A percentile compares a stretch with the other conserved stretches of the same genome.
phyloP scores from a whole-genome alignment of 2,888 invertebrate genomes.

The Cheilosia vernalis region DNA sequence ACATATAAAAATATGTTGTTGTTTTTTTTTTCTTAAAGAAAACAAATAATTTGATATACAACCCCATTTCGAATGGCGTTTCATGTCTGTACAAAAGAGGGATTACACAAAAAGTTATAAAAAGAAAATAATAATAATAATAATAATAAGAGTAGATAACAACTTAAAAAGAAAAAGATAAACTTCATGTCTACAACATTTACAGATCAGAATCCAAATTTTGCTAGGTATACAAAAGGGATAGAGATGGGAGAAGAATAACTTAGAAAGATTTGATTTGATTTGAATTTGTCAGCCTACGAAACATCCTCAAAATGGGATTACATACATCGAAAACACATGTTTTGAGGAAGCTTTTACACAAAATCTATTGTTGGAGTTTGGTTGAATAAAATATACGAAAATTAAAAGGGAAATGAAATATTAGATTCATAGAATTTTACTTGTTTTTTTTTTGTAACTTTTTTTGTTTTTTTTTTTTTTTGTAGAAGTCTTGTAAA shows the following conservation, averaged over 20 bases:
- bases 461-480: constrained; percentile 30
- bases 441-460: constrained; percentile 6
- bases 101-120: not conserved
- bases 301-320: constrained; percentile 75
- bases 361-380: constrained; percentile 39
- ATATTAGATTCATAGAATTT: constrained; percentile 7
- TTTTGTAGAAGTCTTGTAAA: constrained; percentile 37
- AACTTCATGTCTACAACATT: constrained; percentile 47
- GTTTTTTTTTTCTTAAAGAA: constrained; percentile 44
- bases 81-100: constrained; percentile 68
- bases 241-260: not conserved
- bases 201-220: constrained; percentile 29
- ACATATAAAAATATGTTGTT: constrained; percentile 66
- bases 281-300: constrained; percentile 59
- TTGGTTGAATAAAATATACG: constrained; percentile 2
- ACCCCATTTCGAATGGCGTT: constrained; percentile 75
- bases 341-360: constrained; percentile 73
- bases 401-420: constrained; percentile 19
- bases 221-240: constrained; percentile 5
- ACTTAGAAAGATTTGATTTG: not conserved
- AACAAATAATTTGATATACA: constrained; percentile 40
- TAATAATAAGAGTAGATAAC: not conserved
- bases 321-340: constrained; percentile 38
- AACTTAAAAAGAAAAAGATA: constrained; percentile 12
- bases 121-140: constrained; percentile 3